Evolutionary conservation across 2,888 invertebrate species (phyloP).

Genomic region (Drosophila basisetae): DNA sequence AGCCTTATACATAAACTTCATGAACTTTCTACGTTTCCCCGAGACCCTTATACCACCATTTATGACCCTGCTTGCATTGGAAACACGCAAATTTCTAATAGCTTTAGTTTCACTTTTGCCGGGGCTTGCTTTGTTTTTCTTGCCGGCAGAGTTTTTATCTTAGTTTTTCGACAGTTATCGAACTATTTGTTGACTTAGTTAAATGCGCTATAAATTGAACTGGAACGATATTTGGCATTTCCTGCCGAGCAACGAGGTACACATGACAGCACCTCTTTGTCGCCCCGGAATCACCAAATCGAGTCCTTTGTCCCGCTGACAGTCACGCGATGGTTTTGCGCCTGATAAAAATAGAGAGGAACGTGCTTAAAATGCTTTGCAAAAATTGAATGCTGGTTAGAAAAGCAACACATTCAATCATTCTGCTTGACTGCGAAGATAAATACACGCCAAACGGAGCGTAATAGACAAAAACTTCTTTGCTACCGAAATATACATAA

Average conservation of each 20-base stretch:
- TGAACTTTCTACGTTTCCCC: constrained; percentile 7
- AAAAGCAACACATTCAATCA: constrained; percentile 79
- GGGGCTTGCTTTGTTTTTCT: constrained; percentile 31
- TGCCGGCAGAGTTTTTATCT: constrained; percentile 47
- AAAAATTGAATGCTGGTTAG: constrained; percentile 76
- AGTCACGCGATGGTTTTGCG: constrained; percentile 69
- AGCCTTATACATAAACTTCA: neutral
- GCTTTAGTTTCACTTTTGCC: constrained; percentile 37
- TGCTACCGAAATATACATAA: constrained; percentile 23
- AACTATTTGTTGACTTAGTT: constrained; percentile 67
- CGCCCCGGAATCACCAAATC: neutral
- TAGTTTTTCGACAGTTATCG: constrained; percentile 48
- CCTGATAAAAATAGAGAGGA: constrained; percentile 65
- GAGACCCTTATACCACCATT: neutral
- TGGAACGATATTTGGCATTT: constrained; percentile 42
- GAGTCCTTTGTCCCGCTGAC: constrained; percentile 12
- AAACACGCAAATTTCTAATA: constrained; percentile 59
- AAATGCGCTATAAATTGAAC: constrained; percentile 76
- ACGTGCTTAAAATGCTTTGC: constrained; percentile 65
- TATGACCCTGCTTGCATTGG: constrained; percentile 12
- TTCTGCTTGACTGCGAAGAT: constrained; percentile 62
- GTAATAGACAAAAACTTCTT: constrained; percentile 26
- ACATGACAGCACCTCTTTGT: constrained; percentile 9
- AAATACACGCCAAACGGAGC: constrained; percentile 30
- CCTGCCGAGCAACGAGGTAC: constrained; percentile 30